Evolutionary conservation across 2,113 vertebrate genomes (phyloP), one percentile per base, ranked within the genome.

Genomic region (human): DNA sequence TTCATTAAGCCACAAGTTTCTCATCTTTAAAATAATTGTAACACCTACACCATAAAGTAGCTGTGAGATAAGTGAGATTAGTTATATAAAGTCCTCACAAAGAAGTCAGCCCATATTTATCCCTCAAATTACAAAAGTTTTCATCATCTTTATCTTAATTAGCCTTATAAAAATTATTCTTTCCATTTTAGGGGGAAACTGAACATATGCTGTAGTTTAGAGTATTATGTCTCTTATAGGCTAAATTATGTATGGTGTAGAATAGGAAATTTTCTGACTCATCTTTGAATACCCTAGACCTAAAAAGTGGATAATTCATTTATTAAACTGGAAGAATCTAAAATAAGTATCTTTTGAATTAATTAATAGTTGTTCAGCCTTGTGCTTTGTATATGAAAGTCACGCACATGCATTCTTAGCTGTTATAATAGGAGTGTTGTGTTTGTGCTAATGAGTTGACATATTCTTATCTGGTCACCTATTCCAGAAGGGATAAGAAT

Each of bases 51-150:
- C 35, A 59, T 70, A 91, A 84, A 84, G 12, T 59, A 45, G 17
- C 48, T 76, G 23, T 89, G 25, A 78, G 38, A 66, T 97, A 81
- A 72, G 72, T 95, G 48, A 92, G 11, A 4, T 89, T 93, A 85
- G 9, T 89, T 87, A 90, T 6, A 38, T 64, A 93, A 84, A 3
- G 18, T 57, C 43, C 73, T 93, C 22, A 59, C n/a, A 72, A 80
- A 88, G 57, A 94, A 91, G 11, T 64, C 20, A 14, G 43, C 8
- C 45, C 17, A 18, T 57, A 94, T 82, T 96, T 91, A 95, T 43
- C 6, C 45, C 38, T 91, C 6, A n/a, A 12, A 64, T 72, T 88
- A 76, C 25, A 93, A 52, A 86, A 83, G 8, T 38, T 96, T 79
- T 57, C 23, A 70, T 76, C 45, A 95, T 82, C 5, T 35, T 93